Base-by-base conservation (phyloP, 2,113 vertebrate genomes). In the Cavia porcellus region DNA sequence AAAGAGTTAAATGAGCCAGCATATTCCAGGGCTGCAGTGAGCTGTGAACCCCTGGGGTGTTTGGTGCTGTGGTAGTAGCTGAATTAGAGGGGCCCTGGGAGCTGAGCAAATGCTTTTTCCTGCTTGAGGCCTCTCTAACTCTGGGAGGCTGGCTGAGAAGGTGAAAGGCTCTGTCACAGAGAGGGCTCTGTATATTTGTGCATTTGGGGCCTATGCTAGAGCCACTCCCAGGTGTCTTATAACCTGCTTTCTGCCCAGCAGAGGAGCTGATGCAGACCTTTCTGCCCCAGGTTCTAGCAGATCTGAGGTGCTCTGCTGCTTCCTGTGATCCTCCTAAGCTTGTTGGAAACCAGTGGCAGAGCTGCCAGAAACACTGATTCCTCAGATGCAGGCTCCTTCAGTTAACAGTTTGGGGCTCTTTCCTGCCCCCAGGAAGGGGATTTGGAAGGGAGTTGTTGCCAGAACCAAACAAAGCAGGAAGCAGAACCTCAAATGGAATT, bases 161-260 rank as follows among this genome's bases (percentile, higher is more conserved):
- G n/a, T 57, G 57, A 17, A 42, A 59, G 91, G 38, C 55, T 88
- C 59, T 72, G 57, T 57, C 79, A 52, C 64, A 5, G 55, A n/a
- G 80, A 52, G 77, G 30, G 8, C 7, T 6, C 1, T 25, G 42
- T 28, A 24, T 28, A 45, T 45, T 6, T 47, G 42, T 45, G 72
- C 38, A 8, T 45, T 38, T 70, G 35, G 66, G 66, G 32, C 14
- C 14, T 17, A n/a, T 1, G 68, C 35, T n/a, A 20, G 17, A 70
- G 59, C 59, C 25, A 30, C 12, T 92, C 52, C 59, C 20, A 17
- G 61, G 83, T 72, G 84, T 42, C 95, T 75, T 57, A 20, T 92
- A 82, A 95, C 93, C 90, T 90, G 59, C 35, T 90, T 95, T 92
- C 55, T n/a, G 64, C 75, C 64, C n/a, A 38, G 87, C 32, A 72